A percentile compares a stretch with the other conserved stretches of the same genome.
Evolutionary conservation across 2,888 invertebrate species (phyloP).

Genomic region (Hirtodrosophila cameraria): DNA sequence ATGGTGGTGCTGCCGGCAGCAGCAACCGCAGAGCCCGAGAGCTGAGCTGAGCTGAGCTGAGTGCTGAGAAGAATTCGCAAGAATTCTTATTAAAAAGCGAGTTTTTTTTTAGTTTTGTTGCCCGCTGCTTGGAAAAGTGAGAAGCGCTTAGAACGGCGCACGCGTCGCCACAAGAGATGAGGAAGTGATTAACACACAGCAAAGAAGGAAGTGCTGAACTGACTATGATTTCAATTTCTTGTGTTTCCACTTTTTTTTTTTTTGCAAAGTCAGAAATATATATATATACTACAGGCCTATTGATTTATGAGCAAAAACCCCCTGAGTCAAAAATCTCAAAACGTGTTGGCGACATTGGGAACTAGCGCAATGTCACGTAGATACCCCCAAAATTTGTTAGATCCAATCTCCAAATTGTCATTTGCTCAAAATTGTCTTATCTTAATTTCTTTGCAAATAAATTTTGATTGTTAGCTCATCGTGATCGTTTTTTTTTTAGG

Average conservation of each 20-base stretch:
- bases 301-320: background rate
- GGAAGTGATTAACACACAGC: slow-evolving; percentile 77
- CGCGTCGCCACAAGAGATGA: slow-evolving; percentile 72
- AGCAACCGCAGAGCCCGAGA: slow-evolving; percentile 30
- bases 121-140: slow-evolving; percentile 67
- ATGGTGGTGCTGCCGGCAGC: slow-evolving; percentile 56
- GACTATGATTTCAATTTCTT: slow-evolving; percentile 67
- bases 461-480: slow-evolving; percentile 40
- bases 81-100: slow-evolving; percentile 79
- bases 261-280: slow-evolving; percentile 42
- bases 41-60: slow-evolving; percentile 19
- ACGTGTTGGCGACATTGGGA: slow-evolving; percentile 23
- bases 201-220: slow-evolving; percentile 77
- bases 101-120: slow-evolving; percentile 48
- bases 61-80: slow-evolving; percentile 67
- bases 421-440: slow-evolving; percentile 36
- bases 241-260: slow-evolving; percentile 68
- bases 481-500: slow-evolving; percentile 16
- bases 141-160: slow-evolving; percentile 76
- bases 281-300: slow-evolving; percentile 38
- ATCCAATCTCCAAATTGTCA: no score
- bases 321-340: background rate
- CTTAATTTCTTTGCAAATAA: slow-evolving; percentile 67
- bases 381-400: slow-evolving; percentile 9
- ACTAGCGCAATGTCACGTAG: slow-evolving; percentile 32